Percentiles rank a stretch among this genome's conserved stretches.
Evolutionary conservation across 2,113 vertebrate species (phyloP).

Genomic region (Albula glossodonta): DNA sequence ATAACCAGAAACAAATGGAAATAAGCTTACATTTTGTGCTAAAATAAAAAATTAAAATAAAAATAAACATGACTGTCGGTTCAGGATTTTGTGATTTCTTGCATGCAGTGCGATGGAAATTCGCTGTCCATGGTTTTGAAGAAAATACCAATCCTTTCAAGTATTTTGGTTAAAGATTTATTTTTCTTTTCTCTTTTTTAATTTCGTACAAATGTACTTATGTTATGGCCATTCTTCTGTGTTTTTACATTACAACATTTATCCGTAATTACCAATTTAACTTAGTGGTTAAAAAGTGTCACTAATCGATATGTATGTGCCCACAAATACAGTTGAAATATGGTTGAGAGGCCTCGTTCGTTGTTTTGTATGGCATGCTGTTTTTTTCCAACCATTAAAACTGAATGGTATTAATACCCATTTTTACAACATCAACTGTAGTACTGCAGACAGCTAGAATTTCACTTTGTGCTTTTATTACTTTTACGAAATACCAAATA

Average conservation of each 20-base stretch:
- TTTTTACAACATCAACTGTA: too few relatives aligned
- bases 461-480: too few relatives aligned
- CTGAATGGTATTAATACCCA: not conserved
- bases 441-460: too few relatives aligned
- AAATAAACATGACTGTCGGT: not conserved
- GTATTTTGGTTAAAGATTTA: too few relatives aligned
- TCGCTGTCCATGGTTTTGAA: constrained; percentile 77
- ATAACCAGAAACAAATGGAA: too few relatives aligned
- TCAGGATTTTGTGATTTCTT: not conserved
- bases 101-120: not conserved
- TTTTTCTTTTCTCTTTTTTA: too few relatives aligned
- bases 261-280: too few relatives aligned
- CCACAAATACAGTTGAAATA: not conserved
- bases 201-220: too few relatives aligned
- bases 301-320: not conserved
- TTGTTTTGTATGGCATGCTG: not conserved
- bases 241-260: not conserved
- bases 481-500: not conserved
- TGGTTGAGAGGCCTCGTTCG: not conserved
- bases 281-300: not conserved
- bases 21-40: too few relatives aligned
- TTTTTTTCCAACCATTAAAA: not conserved
- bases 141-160: too few relatives aligned
- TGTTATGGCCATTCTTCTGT: too few relatives aligned
- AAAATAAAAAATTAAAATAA: too few relatives aligned